Evolutionary conservation across 2,113 vertebrate species (phyloP), one percentile per base, ranked within the genome.

Genomic region (Equus przewalskii): DNA sequence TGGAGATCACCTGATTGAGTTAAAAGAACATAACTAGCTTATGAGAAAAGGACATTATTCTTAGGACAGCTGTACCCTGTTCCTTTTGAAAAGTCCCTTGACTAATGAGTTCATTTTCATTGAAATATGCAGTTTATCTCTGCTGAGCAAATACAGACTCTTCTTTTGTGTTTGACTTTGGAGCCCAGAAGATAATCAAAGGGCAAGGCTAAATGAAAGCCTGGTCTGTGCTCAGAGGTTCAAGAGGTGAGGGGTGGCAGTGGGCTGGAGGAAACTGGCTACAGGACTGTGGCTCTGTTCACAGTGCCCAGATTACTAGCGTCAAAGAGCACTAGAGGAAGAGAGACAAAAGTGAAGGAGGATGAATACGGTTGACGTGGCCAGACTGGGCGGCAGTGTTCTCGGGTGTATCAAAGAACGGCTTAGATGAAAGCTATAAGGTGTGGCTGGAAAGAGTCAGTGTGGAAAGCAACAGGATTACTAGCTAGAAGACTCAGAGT

Each of bases 131-230:
- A 64, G 44, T 83, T 96, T 91, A 54, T 75, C 30, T 94, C 91
- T 86, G 26, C 67, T 60, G 75, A 70, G 64, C 26, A 93, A 80
- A 67, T 11, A 16, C 49, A 70, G 64, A 56, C 22, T 4, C 46
- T 64, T 15, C 41, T 81, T 82, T 93, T 76, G 36, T 75, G 64
- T 19, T 64, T 92, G 72, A 3, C 62, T 95, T 94, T 49, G 73
- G 46, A 94, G 33, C 36, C 56, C 64, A 75, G 22, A 54, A 91
- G 44, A 80, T 91, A 94, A 95, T 94, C 76, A 93, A 70, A 97
- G 33, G 41, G 41, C 22, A 88, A 9, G 13, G 62, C 12, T 89
- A 62, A 94, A 54, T 16, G 30, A 85, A 97, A 90, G 30, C 19
- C 36, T 78, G 65, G 28, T 41, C 54, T 78, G 16, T 78, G 36